Evolutionary conservation across 2,113 vertebrate genomes (phyloP), one percentile per base, ranked within the genome.

Genomic region (Alces alces): DNA sequence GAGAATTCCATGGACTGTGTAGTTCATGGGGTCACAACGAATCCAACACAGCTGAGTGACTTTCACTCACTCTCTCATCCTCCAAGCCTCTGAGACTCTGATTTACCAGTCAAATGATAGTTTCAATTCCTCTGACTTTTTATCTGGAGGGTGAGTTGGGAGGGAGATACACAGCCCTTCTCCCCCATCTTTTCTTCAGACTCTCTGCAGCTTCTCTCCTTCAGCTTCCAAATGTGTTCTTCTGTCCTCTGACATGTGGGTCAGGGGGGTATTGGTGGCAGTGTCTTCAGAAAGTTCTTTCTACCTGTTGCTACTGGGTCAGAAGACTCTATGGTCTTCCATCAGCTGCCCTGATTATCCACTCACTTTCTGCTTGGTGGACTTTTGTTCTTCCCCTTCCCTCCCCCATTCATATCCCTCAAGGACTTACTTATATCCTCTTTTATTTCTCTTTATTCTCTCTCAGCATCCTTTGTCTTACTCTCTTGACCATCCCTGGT

Each of bases 21-120:
- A 66, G n/a, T 70, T 9, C n/a, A 36, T 1, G 1, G 17, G 17
- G 2, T 36, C 2, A 0, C 9, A 70, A 70, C 21, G 8, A 70
- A n/a, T 70, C 2, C 0, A 19, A 36, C 64, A 36, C 0, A 2
- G 5, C n/a, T 70, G 17, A 70, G 19, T 0, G 17, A 23, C 8
- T 66, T 19, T 66, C 61, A 66, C 64, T 70, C 17, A 16, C 16
- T 54, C 16, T 19, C 64, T 70, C 45, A 14, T 5, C 25, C 16
- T n/a, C 12, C 19, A 8, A 0, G 47, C 19, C 1, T 19, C 54
- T 3, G 19, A 61, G 54, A 82, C 47, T 6, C 27, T 3, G 27
- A 55, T 43, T 47, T 10, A 28, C 13, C 73, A 6, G 36, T 5
- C 73, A 10, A 2, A 19, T 0, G 0, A 1, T 33, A 0, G 13